These are phyloP conservation scores for Mormyrus hasselquistii DNA, from an alignment of 2,797 vertebrate genomes.

Conservation along the genomic window DNA sequence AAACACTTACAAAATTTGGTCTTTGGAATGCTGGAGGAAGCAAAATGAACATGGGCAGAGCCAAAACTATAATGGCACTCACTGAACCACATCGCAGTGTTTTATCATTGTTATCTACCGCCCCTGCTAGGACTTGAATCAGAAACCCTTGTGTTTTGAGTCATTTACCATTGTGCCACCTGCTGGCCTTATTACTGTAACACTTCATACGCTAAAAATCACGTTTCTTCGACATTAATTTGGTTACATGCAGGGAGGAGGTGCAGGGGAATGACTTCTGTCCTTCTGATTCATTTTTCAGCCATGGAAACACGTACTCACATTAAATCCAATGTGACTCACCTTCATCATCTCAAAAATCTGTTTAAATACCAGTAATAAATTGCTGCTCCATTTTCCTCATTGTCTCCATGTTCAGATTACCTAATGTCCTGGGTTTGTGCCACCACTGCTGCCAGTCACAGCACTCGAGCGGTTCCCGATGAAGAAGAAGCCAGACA, in stretches of 20 bases:
- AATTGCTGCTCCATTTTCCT: conserved; percentile 14
- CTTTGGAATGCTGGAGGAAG: neutral
- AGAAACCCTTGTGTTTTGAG: neutral
- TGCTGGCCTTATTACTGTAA: neutral
- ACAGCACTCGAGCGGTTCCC: neutral
- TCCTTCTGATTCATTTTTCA: neutral
- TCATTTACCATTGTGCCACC: neutral
- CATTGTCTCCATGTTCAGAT: neutral
- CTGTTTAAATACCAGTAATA: conserved; percentile 39
- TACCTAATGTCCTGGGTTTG: conserved; percentile 24
- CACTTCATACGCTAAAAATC: neutral
- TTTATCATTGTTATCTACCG: neutral
- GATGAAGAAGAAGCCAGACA: neutral
- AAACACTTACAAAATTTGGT: neutral
- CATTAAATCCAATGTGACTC: conserved; percentile 29
- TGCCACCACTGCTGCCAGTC: conserved; percentile 25
- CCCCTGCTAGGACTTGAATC: neutral
- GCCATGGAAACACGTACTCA: neutral
- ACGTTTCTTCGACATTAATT: neutral
- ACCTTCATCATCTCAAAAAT: conserved; percentile 40
- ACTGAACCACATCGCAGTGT: neutral
- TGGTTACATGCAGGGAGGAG: neutral
- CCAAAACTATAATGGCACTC: neutral
- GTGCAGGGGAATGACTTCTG: neutral
- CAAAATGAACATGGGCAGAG: neutral